These are phyloP conservation scores for Heteromurus nitidus DNA, from an alignment of 2,888 invertebrate genomes.

Conservation along the genomic window DNA sequence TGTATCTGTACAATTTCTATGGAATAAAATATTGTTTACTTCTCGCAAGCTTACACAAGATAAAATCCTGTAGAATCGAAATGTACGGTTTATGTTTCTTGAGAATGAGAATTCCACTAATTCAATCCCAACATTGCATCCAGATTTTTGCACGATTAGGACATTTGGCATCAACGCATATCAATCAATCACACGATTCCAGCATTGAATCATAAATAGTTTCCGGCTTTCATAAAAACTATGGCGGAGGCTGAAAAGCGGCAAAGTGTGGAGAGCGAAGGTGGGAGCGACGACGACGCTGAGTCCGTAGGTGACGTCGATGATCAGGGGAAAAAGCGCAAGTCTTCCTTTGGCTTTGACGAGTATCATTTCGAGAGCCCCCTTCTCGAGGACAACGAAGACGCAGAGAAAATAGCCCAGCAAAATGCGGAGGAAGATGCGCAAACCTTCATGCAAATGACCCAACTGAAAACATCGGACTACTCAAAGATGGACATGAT, in stretches of 20 bases:
- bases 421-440: constrained; percentile 2
- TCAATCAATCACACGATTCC: too few relatives aligned
- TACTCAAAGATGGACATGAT: constrained; percentile 52
- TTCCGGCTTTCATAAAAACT: too few relatives aligned
- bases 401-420: constrained; percentile 10
- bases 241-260: not conserved
- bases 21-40: too few relatives aligned
- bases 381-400: constrained; percentile 13
- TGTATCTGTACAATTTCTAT: too few relatives aligned
- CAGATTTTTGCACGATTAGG: too few relatives aligned
- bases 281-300: not conserved
- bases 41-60: too few relatives aligned
- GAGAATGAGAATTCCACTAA: too few relatives aligned
- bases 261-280: not conserved
- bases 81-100: too few relatives aligned
- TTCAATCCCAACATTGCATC: too few relatives aligned
- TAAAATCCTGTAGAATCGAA: too few relatives aligned
- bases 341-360: constrained; percentile 34
- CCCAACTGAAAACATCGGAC: constrained; percentile 26
- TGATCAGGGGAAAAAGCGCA: constrained; percentile 20
- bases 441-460: constrained; percentile 31
- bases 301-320: not conserved
- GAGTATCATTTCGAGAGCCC: constrained; percentile 33
- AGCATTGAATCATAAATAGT: too few relatives aligned
- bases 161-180: too few relatives aligned